Conservation (phyloP, 2,888 invertebrate genomes). For the Lithophane ornitopus region DNA sequence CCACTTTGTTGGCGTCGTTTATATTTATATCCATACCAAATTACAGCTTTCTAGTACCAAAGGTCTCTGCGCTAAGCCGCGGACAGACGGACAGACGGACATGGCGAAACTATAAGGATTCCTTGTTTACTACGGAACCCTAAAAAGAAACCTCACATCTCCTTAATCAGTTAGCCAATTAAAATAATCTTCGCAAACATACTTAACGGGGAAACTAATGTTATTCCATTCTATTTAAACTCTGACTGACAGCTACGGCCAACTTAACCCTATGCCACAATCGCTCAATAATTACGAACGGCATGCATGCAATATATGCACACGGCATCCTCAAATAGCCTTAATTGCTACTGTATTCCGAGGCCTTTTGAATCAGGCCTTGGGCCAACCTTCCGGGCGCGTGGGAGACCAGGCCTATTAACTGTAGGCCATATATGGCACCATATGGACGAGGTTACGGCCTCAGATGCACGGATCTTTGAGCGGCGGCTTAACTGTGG, state of each 20-base stretch:
- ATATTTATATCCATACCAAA: too few relatives aligned
- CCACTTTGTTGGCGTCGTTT: too few relatives aligned
- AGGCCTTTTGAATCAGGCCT: constrained; percentile 66
- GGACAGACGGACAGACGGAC: too few relatives aligned
- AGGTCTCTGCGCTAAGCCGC: too few relatives aligned
- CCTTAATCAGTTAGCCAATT: constrained; percentile 7
- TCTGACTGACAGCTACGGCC: not conserved
- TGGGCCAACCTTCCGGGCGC: constrained; percentile 65
- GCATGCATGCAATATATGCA: constrained; percentile 47
- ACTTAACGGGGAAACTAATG: constrained; percentile 17
- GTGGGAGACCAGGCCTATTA: constrained; percentile 76
- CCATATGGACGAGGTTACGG: constrained; percentile 64
- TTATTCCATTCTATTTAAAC: constrained; percentile 20
- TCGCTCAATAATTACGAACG: constrained; percentile 46
- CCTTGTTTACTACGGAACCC: too few relatives aligned
- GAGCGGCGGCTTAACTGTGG: constrained; percentile 48
- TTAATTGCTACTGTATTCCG: constrained; percentile 63
- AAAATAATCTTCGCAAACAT: constrained; percentile 13
- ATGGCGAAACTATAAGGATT: too few relatives aligned
- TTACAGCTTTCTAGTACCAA: too few relatives aligned
- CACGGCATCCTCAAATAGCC: constrained; percentile 47
- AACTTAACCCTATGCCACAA: constrained; percentile 23
- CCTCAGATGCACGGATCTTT: constrained; percentile 63
- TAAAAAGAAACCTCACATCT: too few relatives aligned
- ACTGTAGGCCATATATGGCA: constrained; percentile 62